Base-by-base conservation (phyloP, 2,888 invertebrate genomes). In the Doris montereyensis region DNA sequence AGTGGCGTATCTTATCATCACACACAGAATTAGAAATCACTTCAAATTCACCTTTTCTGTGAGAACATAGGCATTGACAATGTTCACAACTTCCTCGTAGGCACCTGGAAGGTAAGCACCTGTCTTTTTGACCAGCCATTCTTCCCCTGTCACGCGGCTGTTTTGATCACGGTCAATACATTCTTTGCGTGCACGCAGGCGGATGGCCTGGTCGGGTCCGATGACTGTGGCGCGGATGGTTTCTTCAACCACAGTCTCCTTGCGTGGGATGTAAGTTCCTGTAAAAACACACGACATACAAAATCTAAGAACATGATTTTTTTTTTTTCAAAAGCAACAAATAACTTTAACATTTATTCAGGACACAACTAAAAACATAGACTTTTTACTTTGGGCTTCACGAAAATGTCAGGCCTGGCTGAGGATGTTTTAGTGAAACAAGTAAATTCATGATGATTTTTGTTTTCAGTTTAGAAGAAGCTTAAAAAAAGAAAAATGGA, bases 91-190 rank as follows among this genome's bases (percentile, higher is more conserved):
- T 84, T 92, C 92, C 83, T 93, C 93, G 84, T 92, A 92, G 1
- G 92, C 93, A 5, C 92, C 92, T n/a, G 93, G 93, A 41, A 93
- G 86, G 84, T 93, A 93, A 4, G 93, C 92, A 13, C 93, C 93
- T 2, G 88, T 89, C 84, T 91, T 91, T 83, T 91, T 91, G 1
- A 92, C 91, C 24, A 93, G 86, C 93, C 93, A 93, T 85, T 93
- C 92, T 84, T 93, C 93, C 1, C 93, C 87, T 17, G 88, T 88
- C 5, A 88, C 87, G 26, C 89, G 81, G 17, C 81, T 81, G 5
- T 79, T 83, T 3, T 85, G 87, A 32, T 87, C 85, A 28, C 92
- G 83, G 85, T 92, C 92, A 10, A 85, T 86, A 60, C 91, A 92
- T 81, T 92, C 92, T 76, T 92, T 91, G 41, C 90, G 86, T 0